These are phyloP conservation scores for Potorous gilbertii DNA, from an alignment of 2,797 vertebrate genomes.

Conservation along the genomic window DNA sequence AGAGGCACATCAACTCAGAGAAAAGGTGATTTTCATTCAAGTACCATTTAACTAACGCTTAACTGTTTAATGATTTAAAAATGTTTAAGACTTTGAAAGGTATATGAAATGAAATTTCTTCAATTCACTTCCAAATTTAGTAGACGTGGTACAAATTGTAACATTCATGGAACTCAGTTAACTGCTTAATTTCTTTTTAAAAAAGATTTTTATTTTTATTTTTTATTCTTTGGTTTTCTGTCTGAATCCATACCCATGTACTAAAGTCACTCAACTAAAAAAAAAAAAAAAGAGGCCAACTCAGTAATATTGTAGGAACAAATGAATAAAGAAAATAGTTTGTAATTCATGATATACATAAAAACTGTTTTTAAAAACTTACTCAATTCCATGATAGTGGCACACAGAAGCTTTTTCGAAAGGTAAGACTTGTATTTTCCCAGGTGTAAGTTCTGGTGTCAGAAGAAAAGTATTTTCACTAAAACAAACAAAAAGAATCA, in stretches of 20 bases:
- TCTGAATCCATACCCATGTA: background rate
- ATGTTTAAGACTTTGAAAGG: background rate
- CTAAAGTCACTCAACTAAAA: background rate
- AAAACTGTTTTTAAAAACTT: conserved; percentile 77
- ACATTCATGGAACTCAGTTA: background rate
- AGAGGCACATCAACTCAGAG: background rate
- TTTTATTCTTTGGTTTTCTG: background rate
- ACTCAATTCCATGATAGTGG: conserved; percentile 97
- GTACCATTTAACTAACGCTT: background rate
- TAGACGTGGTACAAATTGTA: background rate
- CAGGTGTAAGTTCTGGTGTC: conserved; percentile 92
- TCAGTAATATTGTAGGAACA: background rate
- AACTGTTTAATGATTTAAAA: background rate
- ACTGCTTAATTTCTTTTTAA: background rate
- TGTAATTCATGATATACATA: background rate
- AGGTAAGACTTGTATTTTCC: conserved; percentile 89
- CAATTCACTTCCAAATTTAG: background rate
- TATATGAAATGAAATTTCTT: background rate
- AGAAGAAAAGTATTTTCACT: conserved; percentile 91
- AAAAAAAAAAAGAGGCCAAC: background rate
- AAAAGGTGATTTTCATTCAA: conserved; percentile 40
- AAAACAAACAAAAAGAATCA: conserved; percentile 70
- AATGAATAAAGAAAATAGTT: background rate
- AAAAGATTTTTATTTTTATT: background rate
- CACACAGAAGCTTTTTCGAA: conserved; percentile 91